Base-by-base conservation (phyloP, 2,888 invertebrate genomes). In the Cinara cedri region DNA sequence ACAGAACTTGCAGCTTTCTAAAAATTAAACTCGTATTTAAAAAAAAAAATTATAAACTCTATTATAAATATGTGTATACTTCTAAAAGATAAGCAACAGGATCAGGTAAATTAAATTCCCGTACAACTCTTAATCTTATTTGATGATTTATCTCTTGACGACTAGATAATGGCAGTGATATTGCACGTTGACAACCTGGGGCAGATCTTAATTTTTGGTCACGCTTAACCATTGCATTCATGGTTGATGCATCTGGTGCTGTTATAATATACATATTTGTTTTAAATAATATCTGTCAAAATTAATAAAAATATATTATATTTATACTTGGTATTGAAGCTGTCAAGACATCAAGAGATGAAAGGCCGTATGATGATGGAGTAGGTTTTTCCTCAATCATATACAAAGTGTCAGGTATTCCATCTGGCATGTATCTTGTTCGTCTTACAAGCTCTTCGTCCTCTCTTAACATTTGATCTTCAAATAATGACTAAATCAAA, bases 31-130 rank as follows among this genome's bases (percentile, higher is more conserved):
- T 60, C 1, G 34, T 13, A 34, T 34, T n/a, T 14, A 8, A 3
- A 11, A 44, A 65, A 11, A 62, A 34, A 21, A 24, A 44, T 34
- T 54, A 21, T 1, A 51, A 63, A 34, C 34, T 34, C 34, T 4
- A 63, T 42, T 16, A 16, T 0, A 54, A 75, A 24, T 65, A 54
- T 75, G 34, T 13, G 46, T 21, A 34, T 78, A 84, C 84, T 81
- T 92, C 92, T 74, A 94, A 87, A 83, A 94, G 89, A 86, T 93
- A 92, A 9, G 93, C 92, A 16, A 94, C 92, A 14, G 91, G 90
- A 86, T 98, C 97, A 0, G 97, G 97, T 81, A 97, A 89, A 84
- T 96, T 96, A 87, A 95, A 94, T 87, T 98, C 97, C 66, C 97
- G 90, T 16, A 97, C 96, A 1, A 96, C 96, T 10, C 97, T 90